Base-by-base conservation (phyloP, 2,113 vertebrate species). In the Trinectes maculatus region DNA sequence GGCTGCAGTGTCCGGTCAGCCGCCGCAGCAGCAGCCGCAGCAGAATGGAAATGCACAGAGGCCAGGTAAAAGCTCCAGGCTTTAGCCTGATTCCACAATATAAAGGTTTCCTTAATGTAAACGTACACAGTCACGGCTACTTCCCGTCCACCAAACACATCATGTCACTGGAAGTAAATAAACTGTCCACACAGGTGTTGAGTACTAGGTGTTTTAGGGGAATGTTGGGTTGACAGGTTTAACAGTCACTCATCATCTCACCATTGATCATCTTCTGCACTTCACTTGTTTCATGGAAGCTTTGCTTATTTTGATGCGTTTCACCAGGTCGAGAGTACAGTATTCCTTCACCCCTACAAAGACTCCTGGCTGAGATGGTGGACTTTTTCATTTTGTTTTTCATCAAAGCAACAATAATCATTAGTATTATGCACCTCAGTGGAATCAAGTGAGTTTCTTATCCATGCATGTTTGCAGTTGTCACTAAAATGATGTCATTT, bases 311-410 rank as follows among this genome's bases (percentile, higher is more conserved):
- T 8, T 48, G 0, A 25, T 36, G 0, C 22, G 40, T 47, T 12
- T 48, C 26, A 11, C 19, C 84, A 99, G 98, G 97, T 79, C 94
- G 93, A 69, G 98, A 99, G 78, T 99, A 96, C 74, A 77, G 85
- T 28, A 98, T 99, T 83, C 97, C 98, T 39, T 97, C 97, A 8
- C 93, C 96, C 89, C 92, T 96, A 9, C 98, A 98, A 85, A 94
- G 98, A 75, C 96, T 99, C 85, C 87, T 98, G 84, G 98, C 98
- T 46, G 98, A 99, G 92, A 96, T 98, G 94, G 95, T 98, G 91
- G 98, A 99, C 89, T 99, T 99, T 85, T 96, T 98, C 85, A 97
- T 99, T 80, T 92, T 99, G 29, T 98, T 99, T 92, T 98, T 98
- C 85, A 96, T 99, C 83, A 99, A 99, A 92, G 96, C 98, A 67